These are phyloP conservation scores for Hippoglossus hippoglossus DNA, from an alignment of 2,797 vertebrate species.

Conservation along the genomic window DNA sequence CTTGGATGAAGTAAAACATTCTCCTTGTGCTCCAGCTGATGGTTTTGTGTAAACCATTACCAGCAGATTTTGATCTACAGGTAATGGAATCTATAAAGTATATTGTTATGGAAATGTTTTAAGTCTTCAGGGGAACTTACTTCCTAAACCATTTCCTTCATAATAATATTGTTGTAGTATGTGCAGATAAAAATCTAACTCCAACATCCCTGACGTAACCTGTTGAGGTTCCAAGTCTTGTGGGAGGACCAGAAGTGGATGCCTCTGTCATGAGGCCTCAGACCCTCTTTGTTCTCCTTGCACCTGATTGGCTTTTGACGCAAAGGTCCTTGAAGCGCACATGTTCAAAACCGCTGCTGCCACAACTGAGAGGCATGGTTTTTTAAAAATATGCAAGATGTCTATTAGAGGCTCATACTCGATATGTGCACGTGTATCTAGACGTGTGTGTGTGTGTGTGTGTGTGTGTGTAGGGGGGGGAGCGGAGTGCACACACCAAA, in stretches of 20 bases:
- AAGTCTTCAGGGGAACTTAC: not conserved
- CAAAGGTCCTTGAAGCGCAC: conserved; percentile 31
- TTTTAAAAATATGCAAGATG: not conserved
- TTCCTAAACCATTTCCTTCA: not conserved
- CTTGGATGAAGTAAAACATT: not conserved
- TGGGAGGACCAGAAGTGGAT: conserved; percentile 27
- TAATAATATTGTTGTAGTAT: not conserved
- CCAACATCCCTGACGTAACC: conserved; percentile 6
- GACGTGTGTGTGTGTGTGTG: not conserved
- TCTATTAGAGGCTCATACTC: conserved; percentile 26
- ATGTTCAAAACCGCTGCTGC: conserved; percentile 35
- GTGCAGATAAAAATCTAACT: not conserved
- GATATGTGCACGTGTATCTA: not conserved
- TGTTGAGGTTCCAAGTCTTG: conserved; percentile 7
- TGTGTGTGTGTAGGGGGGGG: conserved; percentile 16
- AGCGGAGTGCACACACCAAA: conserved; percentile 12
- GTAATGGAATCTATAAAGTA: conserved; percentile 6
- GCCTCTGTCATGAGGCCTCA: conserved; percentile 20
- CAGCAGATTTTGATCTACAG: not conserved
- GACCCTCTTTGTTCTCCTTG: conserved; percentile 25
- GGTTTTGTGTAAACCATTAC: no score
- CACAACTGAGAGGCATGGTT: conserved; percentile 27
- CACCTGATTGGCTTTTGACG: conserved; percentile 40
- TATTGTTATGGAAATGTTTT: not conserved
- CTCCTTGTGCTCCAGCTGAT: not conserved